Conservation (phyloP, 92 coral and sea anemone genomes). For the Siderastrea radians region DNA sequence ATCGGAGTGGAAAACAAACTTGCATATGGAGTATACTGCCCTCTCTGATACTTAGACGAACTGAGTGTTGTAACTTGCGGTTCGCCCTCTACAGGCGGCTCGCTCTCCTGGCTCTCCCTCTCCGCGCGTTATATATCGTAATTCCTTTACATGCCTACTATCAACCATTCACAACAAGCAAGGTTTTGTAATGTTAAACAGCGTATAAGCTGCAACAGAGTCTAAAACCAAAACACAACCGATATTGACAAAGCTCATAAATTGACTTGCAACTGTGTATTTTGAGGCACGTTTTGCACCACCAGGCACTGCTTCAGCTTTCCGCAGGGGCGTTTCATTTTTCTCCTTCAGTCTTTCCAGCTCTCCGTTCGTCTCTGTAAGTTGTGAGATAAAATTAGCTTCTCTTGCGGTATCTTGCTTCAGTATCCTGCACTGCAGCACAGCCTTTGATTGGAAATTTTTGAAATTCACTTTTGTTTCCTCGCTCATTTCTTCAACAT, state of each 20-base stretch:
- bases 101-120: neutral
- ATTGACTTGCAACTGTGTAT: neutral
- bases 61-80: no score
- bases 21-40: no score
- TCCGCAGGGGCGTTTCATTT: neutral
- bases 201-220: slow-evolving; percentile 15
- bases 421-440: neutral
- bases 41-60: no score
- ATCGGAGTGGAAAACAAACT: no score
- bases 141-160: neutral
- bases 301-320: neutral
- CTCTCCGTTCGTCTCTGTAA: slow-evolving; percentile 3
- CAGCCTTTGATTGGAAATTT: slow-evolving; percentile 9
- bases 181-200: slow-evolving; percentile 5
- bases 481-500: slow-evolving; percentile 2
- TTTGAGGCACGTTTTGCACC: neutral
- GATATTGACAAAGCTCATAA: slow-evolving; percentile 1
- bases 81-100: no score
- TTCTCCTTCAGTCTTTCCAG: neutral
- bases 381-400: neutral
- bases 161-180: neutral
- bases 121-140: no score
- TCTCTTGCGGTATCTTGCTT: neutral
- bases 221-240: slow-evolving; percentile 18
- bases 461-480: neutral